These are phyloP conservation scores for Mesopsocus fuscifrons DNA, from an alignment of 2,888 invertebrate species.

Conservation along the genomic window DNA sequence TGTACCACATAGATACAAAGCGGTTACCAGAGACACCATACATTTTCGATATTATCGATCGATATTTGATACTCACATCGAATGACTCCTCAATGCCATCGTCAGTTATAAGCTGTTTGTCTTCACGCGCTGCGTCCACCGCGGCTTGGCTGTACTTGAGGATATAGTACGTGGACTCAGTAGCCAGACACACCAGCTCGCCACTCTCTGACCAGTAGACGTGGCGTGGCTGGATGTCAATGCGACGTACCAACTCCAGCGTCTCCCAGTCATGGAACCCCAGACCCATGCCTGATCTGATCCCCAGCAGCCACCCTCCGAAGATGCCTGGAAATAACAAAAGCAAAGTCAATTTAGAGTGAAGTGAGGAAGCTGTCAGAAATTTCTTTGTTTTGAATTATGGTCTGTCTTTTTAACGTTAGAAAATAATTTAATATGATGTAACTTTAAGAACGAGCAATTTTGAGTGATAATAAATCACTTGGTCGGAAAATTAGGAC, in stretches of 20 bases:
- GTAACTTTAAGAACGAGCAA: neutral
- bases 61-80: slow-evolving; percentile 55
- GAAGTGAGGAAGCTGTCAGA: no score
- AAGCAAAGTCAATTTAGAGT: slow-evolving; percentile 11
- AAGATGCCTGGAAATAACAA: slow-evolving; percentile 56
- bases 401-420: neutral
- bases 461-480: no score
- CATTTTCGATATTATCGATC: no score
- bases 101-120: slow-evolving; percentile 40
- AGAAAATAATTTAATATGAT: neutral
- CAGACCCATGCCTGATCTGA: slow-evolving; percentile 78
- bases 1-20: no score
- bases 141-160: slow-evolving; percentile 70
- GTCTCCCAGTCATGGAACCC: slow-evolving; percentile 98
- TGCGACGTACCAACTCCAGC: slow-evolving; percentile 74
- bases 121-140: slow-evolving; percentile 56
- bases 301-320: slow-evolving; percentile 79
- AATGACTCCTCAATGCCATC: slow-evolving; percentile 95
- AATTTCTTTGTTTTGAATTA: no score
- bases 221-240: slow-evolving; percentile 86
- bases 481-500: no score
- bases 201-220: slow-evolving; percentile 97
- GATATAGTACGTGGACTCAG: slow-evolving; percentile 90
- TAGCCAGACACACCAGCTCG: slow-evolving; percentile 79
- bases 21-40: no score